Percentiles rank a stretch among this genome's conserved stretches.
Conservation (phyloP, 2,888 invertebrate species). For the Cyclophora albipunctata region DNA sequence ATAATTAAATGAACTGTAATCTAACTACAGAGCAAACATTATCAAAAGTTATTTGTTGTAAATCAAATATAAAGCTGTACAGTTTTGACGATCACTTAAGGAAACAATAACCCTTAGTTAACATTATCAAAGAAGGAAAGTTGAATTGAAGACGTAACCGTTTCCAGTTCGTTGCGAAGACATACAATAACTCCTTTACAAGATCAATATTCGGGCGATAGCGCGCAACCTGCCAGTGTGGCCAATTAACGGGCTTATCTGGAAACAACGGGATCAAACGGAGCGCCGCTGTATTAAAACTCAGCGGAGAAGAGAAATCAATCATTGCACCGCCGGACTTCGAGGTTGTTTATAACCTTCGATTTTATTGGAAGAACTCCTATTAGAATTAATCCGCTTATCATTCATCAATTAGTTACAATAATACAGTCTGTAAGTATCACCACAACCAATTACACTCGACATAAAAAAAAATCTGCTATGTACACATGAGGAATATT, state of each 20-base stretch:
- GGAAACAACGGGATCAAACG: conserved; percentile 61
- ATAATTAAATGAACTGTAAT: too few species aligned
- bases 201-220: conserved; percentile 56
- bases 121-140: conserved; percentile 22
- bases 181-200: conserved; percentile 56
- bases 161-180: conserved; percentile 53
- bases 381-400: too few species aligned
- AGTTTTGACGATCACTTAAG: not conserved
- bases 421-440: too few species aligned
- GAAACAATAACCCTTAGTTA: conserved; percentile 8
- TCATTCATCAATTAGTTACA: too few species aligned
- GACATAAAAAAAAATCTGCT: too few species aligned
- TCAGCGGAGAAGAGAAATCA: conserved; percentile 60
- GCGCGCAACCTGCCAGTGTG: conserved; percentile 48
- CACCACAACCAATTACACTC: too few species aligned
- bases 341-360: conserved; percentile 22
- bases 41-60: too few species aligned
- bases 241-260: conserved; percentile 67
- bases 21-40: too few species aligned
- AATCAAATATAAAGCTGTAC: too few species aligned
- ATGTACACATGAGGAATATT: too few species aligned
- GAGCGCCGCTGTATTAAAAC: conserved; percentile 35
- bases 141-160: conserved; percentile 53
- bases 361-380: conserved; percentile 23
- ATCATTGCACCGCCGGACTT: conserved; percentile 52